A percentile compares a stretch with the other conserved stretches of the same genome.
These are phyloP conservation scores for Pseudorasbora parva DNA, from an alignment of 2,113 vertebrate genomes.

Conservation along the genomic window DNA sequence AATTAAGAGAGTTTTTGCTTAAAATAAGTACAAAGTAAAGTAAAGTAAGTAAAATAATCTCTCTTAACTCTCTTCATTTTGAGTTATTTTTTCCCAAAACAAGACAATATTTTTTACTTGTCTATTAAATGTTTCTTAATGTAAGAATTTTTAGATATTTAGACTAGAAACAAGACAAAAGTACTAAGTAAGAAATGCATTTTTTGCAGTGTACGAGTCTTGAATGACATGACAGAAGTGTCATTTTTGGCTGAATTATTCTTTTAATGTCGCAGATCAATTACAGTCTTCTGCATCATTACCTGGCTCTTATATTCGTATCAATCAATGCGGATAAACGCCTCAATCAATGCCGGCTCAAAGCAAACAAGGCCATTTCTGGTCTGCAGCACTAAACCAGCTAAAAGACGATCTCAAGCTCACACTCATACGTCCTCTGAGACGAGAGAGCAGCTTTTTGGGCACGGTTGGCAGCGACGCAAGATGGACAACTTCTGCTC, in stretches of 20 bases:
- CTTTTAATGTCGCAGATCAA: not conserved
- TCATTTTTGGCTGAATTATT: not conserved
- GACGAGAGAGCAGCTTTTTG: not conserved
- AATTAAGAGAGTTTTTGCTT: too few species aligned
- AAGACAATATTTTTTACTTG: too few species aligned
- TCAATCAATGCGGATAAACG: conserved; percentile 17
- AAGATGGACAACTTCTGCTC: conserved; percentile 41
- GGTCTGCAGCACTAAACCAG: not conserved
- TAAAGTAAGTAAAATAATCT: too few species aligned
- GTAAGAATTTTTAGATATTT: too few species aligned
- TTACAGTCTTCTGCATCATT: conserved; percentile 66
- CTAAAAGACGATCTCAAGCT: not conserved
- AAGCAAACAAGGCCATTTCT: conserved; percentile 30
- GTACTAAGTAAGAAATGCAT: too few species aligned
- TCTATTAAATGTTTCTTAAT: too few species aligned
- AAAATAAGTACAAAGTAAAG: too few species aligned
- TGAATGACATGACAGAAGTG: not conserved
- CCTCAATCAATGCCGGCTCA: not conserved
- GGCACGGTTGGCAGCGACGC: conserved; percentile 17
- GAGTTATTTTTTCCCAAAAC: too few species aligned
- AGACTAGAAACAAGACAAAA: too few species aligned
- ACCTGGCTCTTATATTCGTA: conserved; percentile 61
- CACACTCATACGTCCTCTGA: conserved; percentile 17
- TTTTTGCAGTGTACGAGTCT: too few species aligned
- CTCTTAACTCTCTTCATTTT: too few species aligned